Evolutionary conservation across 2,888 invertebrate species (phyloP), one percentile per base, ranked within the genome.

Genomic region (Argyresthia goedartella): DNA sequence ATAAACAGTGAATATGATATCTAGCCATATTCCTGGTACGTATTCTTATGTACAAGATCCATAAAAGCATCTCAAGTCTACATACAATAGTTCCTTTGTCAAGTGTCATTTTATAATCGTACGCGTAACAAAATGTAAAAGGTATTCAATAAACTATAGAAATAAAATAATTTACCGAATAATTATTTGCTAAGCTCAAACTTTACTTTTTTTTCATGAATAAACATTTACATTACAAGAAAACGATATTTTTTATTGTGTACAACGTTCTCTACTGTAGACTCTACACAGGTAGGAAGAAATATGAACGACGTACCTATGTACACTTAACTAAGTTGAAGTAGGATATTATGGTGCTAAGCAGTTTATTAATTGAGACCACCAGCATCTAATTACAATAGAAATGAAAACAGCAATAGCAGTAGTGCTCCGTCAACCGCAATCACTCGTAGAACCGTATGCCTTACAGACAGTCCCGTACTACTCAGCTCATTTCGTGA

Each of bases 71-170:
- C 77, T 81, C 81, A 77, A 81, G 76, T 82, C 73, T 73, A 75
- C 69, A 76, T 81, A 73, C 86, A 81, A 87, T 80, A 85, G 87
- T 87, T 87, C 87, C 87, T 87, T 80, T 82, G 71, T 80, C 73
- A 84, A 82, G 87, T 87, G 87, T 87, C 86, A 86, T 87, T 75
- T 80, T 69, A 65, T 81, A 77, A 76, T 76, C 77, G 71, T 80
- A 81, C 71, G 69, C 73, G 69, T 80, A 73, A 76, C 72, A 69
- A 73, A 63, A 70, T 71, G 66, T 69, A 72, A 75, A 72, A 73
- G 69, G 73, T 80, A 71, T 76, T 77, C 74, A 46, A 70, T 71
- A 73, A 74, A 73, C 71, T 81, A 77, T 81, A 77, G 10, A 54
- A 51, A 44, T 76, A 79, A 69, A 76, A 76, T 76, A 78, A 76